These are phyloP conservation scores for Odontocerum albicorne DNA, from an alignment of 2,888 invertebrate genomes.

Conservation along the genomic window DNA sequence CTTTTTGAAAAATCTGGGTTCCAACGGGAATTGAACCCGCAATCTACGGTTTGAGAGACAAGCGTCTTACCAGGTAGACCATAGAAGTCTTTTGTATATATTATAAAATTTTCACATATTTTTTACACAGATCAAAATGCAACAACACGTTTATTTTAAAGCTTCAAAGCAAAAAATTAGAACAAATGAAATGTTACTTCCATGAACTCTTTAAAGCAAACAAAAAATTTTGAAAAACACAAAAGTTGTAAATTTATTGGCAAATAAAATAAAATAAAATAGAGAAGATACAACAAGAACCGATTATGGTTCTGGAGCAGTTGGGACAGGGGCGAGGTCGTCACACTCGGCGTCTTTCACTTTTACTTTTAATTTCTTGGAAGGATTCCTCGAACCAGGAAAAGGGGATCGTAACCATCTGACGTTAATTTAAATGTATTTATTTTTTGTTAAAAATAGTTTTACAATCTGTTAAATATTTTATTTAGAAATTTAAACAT, in stretches of 20 bases:
- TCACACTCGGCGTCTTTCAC: slow-evolving; percentile 32
- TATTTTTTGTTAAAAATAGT: too few relatives aligned
- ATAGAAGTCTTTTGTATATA: too few relatives aligned
- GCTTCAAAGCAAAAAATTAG: neutral
- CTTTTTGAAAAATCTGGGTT: too few relatives aligned
- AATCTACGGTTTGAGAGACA: too few relatives aligned
- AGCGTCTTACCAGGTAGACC: too few relatives aligned
- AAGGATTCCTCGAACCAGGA: slow-evolving; percentile 13
- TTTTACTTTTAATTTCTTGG: slow-evolving; percentile 35
- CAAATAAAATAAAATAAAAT: slow-evolving; percentile 8
- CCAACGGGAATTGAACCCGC: too few relatives aligned
- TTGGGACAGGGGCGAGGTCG: slow-evolving; percentile 15
- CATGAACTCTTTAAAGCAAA: neutral
- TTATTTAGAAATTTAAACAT: too few relatives aligned
- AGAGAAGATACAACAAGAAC: too few relatives aligned
- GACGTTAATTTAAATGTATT: too few relatives aligned
- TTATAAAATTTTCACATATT: too few relatives aligned
- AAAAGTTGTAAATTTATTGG: slow-evolving; percentile 10
- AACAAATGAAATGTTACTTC: neutral
- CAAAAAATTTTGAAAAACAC: neutral
- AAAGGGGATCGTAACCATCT: neutral
- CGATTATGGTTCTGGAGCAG: slow-evolving; percentile 19
- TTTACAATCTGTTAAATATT: too few relatives aligned
- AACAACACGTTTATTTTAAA: slow-evolving; percentile 38
- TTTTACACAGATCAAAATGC: slow-evolving; percentile 59